Evolutionary conservation across 2,888 invertebrate species (phyloP).

Genomic region (Drosophila affinis): DNA sequence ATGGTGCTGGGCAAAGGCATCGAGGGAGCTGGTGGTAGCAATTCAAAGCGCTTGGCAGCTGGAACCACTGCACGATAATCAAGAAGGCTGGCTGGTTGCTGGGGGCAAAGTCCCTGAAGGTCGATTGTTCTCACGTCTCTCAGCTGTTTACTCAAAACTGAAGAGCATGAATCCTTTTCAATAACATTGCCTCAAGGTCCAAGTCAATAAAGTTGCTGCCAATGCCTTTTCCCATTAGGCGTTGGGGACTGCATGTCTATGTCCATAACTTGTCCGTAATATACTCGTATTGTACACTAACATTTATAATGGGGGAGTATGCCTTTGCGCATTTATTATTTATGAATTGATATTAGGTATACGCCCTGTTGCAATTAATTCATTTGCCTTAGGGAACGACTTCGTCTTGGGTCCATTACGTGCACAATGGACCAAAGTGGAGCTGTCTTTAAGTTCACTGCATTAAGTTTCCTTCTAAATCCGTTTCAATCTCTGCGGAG

Average conservation of each 20-base stretch:
- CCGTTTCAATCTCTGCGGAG: conserved; percentile 1
- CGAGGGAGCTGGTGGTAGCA: neutral
- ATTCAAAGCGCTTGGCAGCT: conserved; percentile 41
- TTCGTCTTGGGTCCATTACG: conserved; percentile 37
- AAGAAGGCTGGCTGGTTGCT: conserved; percentile 19
- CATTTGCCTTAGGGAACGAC: conserved; percentile 54
- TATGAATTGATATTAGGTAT: conserved; percentile 70
- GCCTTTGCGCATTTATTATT: conserved; percentile 57
- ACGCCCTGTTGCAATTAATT: conserved; percentile 67
- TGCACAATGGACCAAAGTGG: conserved; percentile 15
- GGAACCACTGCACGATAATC: conserved; percentile 46
- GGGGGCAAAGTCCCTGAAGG: conserved; percentile 58
- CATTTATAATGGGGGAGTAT: conserved; percentile 38
- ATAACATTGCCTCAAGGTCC: conserved; percentile 56
- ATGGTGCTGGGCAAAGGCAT: neutral
- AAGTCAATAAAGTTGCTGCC: conserved; percentile 58
- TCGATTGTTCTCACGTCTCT: conserved; percentile 54
- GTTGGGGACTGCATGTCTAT: conserved; percentile 52
- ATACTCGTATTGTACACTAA: conserved; percentile 1
- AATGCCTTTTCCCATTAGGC: conserved; percentile 44
- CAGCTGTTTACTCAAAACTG: conserved; percentile 57
- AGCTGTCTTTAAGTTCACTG: conserved; percentile 31
- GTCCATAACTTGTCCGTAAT: conserved; percentile 24
- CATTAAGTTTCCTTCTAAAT: conserved; percentile 21
- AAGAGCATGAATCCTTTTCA: conserved; percentile 65